Base-by-base conservation (phyloP, 1,140 invertebrate genomes). In the Plectus sambesii region DNA sequence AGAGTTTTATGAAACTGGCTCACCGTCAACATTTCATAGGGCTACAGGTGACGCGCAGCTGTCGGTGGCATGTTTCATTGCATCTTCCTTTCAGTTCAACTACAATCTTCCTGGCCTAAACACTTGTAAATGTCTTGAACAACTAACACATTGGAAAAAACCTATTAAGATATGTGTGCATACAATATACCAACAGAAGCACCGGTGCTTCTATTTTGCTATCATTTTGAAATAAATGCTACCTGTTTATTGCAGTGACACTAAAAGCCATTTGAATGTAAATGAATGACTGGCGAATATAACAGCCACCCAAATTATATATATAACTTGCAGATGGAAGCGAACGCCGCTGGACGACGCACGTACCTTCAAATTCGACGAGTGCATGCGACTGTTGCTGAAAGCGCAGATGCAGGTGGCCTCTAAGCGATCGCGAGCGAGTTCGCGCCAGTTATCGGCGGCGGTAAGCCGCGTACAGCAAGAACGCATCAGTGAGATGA, bases 271-370 rank as follows among this genome's bases (percentile, higher is more conserved):
- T 33, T 33, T 33, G 12, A 33, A 12, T 17, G 12, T 33, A 17
- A 33, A 33, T 33, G 12, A 33, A 33, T 12, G 12, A 33, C 30
- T 12, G 30, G 12, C 12, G 30, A 12, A 33, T 12, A 12, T 12
- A 17, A 33, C 12, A 33, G 12, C 12, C 30, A 17, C 12, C 17
- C 12, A 33, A 33, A 33, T 33, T 17, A 17, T 12, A 33, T 12
- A 33, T 38, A 26, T 49, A 17, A 25, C 6, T 52, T 56, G 23
- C 40, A 56, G 65, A 8, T 69, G 67, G 67, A 60, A 65, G 1
- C 29, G 56, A 3, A 60, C 62, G 35, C 47, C 64, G 12, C 39
- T 69, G 27, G 64, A 67, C 46, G 64, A 67, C 40, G 65, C 67
- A 3, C 39, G 49, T 20, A 42, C 41, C n/a, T 67, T 69, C 39